Conservation (phyloP, 92 coral and sea anemone genomes). For the Siderastrea siderea region DNA sequence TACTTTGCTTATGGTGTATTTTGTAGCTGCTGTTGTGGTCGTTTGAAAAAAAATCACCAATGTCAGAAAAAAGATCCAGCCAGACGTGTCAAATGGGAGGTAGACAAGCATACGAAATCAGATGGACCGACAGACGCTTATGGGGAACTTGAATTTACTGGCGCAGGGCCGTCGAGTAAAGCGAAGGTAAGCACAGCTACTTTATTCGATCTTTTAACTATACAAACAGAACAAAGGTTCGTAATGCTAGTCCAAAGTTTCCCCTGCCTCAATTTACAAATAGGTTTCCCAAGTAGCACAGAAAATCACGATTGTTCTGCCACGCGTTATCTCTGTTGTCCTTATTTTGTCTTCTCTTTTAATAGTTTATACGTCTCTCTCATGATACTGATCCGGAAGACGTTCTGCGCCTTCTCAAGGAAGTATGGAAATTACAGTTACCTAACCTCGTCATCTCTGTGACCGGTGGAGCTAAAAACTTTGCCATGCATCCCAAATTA, state of each 20-base stretch:
- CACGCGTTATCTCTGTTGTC: neutral
- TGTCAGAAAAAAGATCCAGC: slow-evolving; percentile 18
- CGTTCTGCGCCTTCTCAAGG: slow-evolving; percentile 56
- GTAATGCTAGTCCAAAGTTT: too few relatives aligned
- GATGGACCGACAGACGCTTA: slow-evolving; percentile 84
- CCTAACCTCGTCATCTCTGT: slow-evolving; percentile 89
- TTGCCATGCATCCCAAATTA: slow-evolving; percentile 83
- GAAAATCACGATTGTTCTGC: too few relatives aligned
- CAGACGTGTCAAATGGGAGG: slow-evolving; percentile 64
- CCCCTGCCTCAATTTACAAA: too few relatives aligned
- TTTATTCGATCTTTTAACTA: too few relatives aligned
- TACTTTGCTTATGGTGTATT: too few relatives aligned
- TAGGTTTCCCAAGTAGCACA: too few relatives aligned
- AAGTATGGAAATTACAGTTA: slow-evolving; percentile 71
- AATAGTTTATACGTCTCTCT: slow-evolving; percentile 75
- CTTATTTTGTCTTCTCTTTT: neutral
- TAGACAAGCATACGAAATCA: slow-evolving; percentile 41
- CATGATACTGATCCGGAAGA: slow-evolving; percentile 79
- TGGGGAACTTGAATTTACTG: slow-evolving; percentile 12
- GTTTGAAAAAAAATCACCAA: slow-evolving; percentile 55
- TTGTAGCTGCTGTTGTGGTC: slow-evolving; percentile 81
- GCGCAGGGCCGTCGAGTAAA: slow-evolving; percentile 83
- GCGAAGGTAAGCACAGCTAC: slow-evolving; percentile 67
- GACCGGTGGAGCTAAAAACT: slow-evolving; percentile 91
- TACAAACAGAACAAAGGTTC: too few relatives aligned